These are phyloP conservation scores for Micromys minutus DNA, from an alignment of 2,113 vertebrate species.

Conservation along the genomic window DNA sequence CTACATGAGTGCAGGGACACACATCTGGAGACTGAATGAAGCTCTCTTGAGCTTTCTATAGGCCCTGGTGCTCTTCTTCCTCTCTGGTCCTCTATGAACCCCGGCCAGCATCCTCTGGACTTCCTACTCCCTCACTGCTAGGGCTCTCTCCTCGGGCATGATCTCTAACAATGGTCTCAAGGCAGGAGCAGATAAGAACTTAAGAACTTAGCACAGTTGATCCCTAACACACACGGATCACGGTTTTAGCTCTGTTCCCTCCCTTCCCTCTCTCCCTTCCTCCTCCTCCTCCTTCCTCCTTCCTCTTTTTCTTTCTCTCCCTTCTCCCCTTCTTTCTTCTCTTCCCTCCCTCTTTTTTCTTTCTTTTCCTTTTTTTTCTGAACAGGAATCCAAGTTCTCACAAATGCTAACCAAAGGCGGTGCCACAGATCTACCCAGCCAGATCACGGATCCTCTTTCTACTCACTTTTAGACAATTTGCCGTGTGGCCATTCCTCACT, in stretches of 20 bases:
- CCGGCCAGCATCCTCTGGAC: not conserved
- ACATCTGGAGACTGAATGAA: not conserved
- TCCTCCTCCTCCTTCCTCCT: not conserved
- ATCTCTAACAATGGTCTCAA: not conserved
- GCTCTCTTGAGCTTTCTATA: not conserved
- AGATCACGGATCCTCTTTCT: not conserved
- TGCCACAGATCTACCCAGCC: not conserved
- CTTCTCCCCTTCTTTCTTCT: not conserved
- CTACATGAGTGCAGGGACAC: not conserved
- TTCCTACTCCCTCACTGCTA: not conserved
- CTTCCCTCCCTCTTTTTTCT: not conserved
- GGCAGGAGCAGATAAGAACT: not conserved
- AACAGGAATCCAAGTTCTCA: not conserved
- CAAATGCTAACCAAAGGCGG: not conserved
- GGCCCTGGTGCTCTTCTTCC: not conserved
- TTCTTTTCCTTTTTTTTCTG: not conserved
- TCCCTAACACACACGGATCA: not conserved
- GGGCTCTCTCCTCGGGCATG: not conserved
- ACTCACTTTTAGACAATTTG: conserved; percentile 43
- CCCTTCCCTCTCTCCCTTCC: not conserved
- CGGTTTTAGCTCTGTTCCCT: not conserved
- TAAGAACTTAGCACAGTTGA: not conserved
- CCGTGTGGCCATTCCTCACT: not conserved
- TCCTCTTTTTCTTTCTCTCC: not conserved
- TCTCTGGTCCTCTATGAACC: not conserved